Conservation (phyloP, 2,113 vertebrate genomes). For the Camelus dromedarius region DNA sequence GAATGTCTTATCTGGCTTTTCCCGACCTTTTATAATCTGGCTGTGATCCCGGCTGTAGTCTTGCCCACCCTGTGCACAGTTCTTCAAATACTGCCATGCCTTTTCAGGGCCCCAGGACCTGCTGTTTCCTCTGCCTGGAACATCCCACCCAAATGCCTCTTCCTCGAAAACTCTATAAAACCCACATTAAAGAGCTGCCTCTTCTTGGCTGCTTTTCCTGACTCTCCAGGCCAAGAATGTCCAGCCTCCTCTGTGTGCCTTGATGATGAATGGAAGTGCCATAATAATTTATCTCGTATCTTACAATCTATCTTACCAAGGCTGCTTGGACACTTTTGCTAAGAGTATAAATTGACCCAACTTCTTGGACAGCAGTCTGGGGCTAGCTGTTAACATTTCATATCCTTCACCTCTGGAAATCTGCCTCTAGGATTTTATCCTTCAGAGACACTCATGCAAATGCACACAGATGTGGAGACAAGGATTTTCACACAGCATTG, state of each 20-base stretch:
- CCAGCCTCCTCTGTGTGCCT: not conserved
- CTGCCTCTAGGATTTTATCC: not conserved
- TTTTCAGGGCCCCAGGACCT: not conserved
- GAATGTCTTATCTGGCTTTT: not conserved
- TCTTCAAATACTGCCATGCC: not conserved
- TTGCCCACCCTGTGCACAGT: not conserved
- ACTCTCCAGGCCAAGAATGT: accelerated
- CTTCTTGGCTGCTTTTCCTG: not conserved
- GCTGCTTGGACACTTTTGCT: not conserved
- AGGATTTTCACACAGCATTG: not conserved
- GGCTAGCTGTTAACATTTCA: not conserved
- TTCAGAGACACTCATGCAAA: not conserved
- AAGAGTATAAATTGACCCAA: not conserved
- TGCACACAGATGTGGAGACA: not conserved
- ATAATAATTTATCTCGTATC: not conserved
- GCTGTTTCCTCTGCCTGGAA: not conserved
- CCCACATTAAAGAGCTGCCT: not conserved
- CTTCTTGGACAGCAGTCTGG: not conserved
- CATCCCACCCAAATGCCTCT: not conserved
- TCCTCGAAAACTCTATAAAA: not conserved
- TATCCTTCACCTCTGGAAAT: not conserved
- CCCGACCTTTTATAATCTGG: not conserved
- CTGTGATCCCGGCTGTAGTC: not conserved
- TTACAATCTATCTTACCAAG: not conserved
- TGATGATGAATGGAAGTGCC: too few species aligned